Conservation (phyloP, 2,888 invertebrate species). For the Caenorhabditis sinica region DNA sequence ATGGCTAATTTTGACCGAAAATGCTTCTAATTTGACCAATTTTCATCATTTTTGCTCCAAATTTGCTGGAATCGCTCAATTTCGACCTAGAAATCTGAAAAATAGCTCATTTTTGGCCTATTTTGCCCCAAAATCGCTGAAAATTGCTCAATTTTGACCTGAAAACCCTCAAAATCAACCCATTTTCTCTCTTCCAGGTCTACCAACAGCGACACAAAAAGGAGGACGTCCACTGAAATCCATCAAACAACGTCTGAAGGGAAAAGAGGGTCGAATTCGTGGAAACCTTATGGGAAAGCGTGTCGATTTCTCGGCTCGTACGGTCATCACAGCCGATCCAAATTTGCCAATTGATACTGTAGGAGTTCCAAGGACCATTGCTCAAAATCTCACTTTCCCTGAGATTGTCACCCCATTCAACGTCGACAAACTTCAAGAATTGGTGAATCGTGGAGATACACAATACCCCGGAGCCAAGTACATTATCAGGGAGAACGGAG, state of each 20-base stretch:
- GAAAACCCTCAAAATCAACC: background rate
- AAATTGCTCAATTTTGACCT: background rate
- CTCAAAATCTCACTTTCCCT: slow-evolving; percentile 98
- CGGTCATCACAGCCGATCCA: slow-evolving; percentile 88
- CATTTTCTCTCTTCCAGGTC: slow-evolving; percentile 87
- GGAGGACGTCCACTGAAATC: slow-evolving; percentile 99
- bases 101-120: background rate
- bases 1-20: too few species aligned
- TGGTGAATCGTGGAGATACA: slow-evolving; percentile 96
- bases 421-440: slow-evolving; percentile 95
- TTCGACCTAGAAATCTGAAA: background rate
- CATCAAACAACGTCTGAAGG: slow-evolving; percentile 94
- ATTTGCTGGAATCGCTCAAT: background rate
- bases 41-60: too few species aligned
- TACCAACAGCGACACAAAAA: slow-evolving; percentile 97
- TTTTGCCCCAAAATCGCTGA: background rate
- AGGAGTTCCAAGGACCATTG: slow-evolving; percentile 97
- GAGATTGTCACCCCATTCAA: slow-evolving; percentile 99
- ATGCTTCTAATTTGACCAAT: too few species aligned
- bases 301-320: slow-evolving; percentile 99
- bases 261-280: slow-evolving; percentile 98
- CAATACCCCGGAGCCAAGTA: slow-evolving; percentile 99
- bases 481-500: slow-evolving; percentile 98
- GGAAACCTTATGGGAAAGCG: slow-evolving; percentile 98
- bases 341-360: slow-evolving; percentile 91